Percentiles rank a stretch among this genome's conserved stretches.
These are phyloP conservation scores for Enteromius argenteus DNA, from an alignment of 2,797 vertebrate genomes.

Conservation along the genomic window DNA sequence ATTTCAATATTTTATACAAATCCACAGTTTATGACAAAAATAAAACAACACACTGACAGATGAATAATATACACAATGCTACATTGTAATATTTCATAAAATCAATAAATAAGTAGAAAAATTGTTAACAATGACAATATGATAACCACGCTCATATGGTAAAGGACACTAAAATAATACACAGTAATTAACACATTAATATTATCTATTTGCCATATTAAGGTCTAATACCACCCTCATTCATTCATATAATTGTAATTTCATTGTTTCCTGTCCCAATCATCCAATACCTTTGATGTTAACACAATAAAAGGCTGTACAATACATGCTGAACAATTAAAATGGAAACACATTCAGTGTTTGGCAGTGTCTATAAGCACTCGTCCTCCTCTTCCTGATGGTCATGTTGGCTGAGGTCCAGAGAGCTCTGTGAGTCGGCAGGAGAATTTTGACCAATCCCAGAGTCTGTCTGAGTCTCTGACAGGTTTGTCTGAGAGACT, in stretches of 20 bases:
- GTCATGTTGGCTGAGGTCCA: slow-evolving; percentile 36
- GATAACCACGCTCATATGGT: not conserved
- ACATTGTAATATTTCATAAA: not conserved
- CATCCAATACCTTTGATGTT: not conserved
- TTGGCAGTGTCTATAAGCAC: slow-evolving; percentile 27
- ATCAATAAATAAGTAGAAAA: slow-evolving; percentile 21
- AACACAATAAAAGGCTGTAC: not conserved
- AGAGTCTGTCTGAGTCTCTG: slow-evolving; percentile 46
- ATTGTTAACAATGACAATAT: not conserved
- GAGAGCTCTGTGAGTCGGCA: slow-evolving; percentile 10
- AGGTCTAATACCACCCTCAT: not conserved
- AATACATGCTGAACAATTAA: not conserved
- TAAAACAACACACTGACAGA: not conserved
- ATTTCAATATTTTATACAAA: not conserved
- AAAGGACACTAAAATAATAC: not conserved
- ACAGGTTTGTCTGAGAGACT: slow-evolving; percentile 54
- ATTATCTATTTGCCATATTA: not conserved
- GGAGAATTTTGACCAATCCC: slow-evolving; percentile 20
- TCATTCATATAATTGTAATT: not conserved
- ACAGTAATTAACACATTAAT: not conserved
- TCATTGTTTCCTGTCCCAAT: not conserved
- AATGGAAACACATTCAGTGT: not conserved
- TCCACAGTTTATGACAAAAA: not conserved
- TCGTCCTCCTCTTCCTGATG: slow-evolving; percentile 44
- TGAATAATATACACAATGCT: not conserved